Percentiles rank a stretch among this genome's conserved stretches.
Conservation (phyloP, 1,140 invertebrate genomes). For the Aleiodes sp. region DNA sequence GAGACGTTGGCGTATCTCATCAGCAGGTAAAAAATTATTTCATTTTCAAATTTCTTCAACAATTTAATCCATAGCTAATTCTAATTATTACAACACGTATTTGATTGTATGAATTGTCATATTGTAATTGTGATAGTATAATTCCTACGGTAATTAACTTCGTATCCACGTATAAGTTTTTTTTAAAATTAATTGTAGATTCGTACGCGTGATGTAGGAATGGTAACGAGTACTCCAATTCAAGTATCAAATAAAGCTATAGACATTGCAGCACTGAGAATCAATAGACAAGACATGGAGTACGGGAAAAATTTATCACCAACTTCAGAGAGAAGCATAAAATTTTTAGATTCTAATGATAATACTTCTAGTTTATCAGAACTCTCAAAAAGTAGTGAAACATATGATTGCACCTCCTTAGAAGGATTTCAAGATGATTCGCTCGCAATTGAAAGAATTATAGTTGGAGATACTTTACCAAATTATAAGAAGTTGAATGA, state of each 20-base stretch:
- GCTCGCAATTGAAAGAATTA: slow-evolving; percentile 31
- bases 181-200: slow-evolving; percentile 29
- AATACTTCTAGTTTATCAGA: slow-evolving; percentile 24
- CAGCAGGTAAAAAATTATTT: slow-evolving; percentile 54
- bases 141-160: no score
- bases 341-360: neutral
- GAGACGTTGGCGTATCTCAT: slow-evolving; percentile 73
- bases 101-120: no score
- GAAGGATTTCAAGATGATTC: slow-evolving; percentile 28
- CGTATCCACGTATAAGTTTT: no score
- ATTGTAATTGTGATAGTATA: no score
- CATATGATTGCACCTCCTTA: slow-evolving; percentile 11
- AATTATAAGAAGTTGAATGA: slow-evolving; percentile 32
- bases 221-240: slow-evolving; percentile 54
- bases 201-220: slow-evolving; percentile 50
- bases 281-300: slow-evolving; percentile 1
- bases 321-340: neutral
- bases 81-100: no score
- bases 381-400: slow-evolving; percentile 18
- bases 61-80: neutral
- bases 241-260: slow-evolving; percentile 28
- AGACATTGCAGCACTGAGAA: slow-evolving; percentile 21
- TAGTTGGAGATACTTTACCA: slow-evolving; percentile 39
- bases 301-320: slow-evolving; percentile 19
- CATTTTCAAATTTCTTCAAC: neutral